Percentiles rank a stretch among this genome's conserved stretches.
These are phyloP conservation scores for Pharmacophagus antenor DNA, from an alignment of 2,888 invertebrate species.

Conservation along the genomic window DNA sequence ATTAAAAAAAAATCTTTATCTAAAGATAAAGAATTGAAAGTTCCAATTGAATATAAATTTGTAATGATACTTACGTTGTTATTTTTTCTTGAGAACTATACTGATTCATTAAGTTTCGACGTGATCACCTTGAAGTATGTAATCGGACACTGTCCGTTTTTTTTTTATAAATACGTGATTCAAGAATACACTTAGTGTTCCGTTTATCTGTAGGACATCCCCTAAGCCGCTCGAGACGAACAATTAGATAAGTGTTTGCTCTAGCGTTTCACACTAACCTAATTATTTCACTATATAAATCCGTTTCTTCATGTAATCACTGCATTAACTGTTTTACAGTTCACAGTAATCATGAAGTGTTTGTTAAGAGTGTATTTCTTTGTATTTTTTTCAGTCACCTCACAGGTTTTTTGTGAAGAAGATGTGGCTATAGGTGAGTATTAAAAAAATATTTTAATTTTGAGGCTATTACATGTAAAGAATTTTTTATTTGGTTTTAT, in stretches of 20 bases:
- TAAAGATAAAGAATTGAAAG: not conserved
- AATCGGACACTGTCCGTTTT: conserved; percentile 1
- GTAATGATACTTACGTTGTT: not conserved
- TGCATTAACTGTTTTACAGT: conserved; percentile 6
- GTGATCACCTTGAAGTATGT: not conserved
- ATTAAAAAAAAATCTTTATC: not conserved
- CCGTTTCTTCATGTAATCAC: not conserved
- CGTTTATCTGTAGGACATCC: conserved; percentile 20
- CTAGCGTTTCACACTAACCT: conserved; percentile 25
- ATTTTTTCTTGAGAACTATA: not conserved
- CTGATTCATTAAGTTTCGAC: not conserved
- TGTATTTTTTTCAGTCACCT: conserved; percentile 10
- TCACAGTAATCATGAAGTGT: not conserved
- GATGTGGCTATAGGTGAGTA: conserved; percentile 4
- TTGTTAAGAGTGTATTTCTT: conserved; percentile 6
- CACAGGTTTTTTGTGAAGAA: conserved; percentile 14
- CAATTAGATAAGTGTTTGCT: conserved; percentile 21
- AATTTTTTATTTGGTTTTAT: not conserved
- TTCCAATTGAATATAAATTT: not conserved
- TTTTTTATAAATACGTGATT: conserved; percentile 5
- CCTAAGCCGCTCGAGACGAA: conserved; percentile 15
- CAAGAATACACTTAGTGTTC: not conserved
- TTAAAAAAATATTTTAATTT: not conserved
- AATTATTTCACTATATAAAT: conserved; percentile 18
- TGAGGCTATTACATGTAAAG: not conserved